Evolutionary conservation across 2,888 invertebrate species (phyloP), one percentile per base, ranked within the genome.

Genomic region (Phaedon cochleariae): DNA sequence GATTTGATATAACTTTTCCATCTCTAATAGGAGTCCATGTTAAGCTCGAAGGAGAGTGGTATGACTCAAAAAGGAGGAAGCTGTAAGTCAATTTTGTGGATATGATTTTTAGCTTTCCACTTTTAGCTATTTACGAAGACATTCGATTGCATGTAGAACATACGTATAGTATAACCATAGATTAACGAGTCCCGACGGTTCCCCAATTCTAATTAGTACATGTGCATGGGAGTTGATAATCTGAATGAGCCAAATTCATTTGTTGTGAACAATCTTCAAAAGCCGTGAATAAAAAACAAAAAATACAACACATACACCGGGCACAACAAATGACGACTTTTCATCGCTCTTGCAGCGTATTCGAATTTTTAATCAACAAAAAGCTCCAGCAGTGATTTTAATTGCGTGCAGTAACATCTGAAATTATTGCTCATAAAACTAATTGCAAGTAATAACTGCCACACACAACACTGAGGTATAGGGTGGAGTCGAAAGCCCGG

Each of bases 391-490:
- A 76, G 75, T 76, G 79, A 78, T 80, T 79, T 80, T 81, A 81
- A 81, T 80, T 80, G 80, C 79, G 68, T 73, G 77, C 78, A 81
- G 81, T 80, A 78, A 78, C 76, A 76, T 76, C 76, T 74, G 75
- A 77, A 79, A 78, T 75, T 66, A 69, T 73, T 75, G 76, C 77
- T 75, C 80, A 79, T 79, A 79, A 81, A 80, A 78, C 76, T 81
- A 81, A 81, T 81, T 81, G 81, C 77, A 75, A 77, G 77, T 80
- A 81, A 81, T 80, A 78, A 80, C 78, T 77, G 70, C 73, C 48
- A 59, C 37, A n/a, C 45, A 60, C 55, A 59, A 63, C 37, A 26
- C 21, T 52, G 7, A 29, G 58, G 15, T 41, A 48, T 18, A 41
- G 48, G 52, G 61, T 53, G 52, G 37, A 52, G 41, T 52, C 4